Evolutionary conservation across 2,888 invertebrate species (phyloP).

Genomic region (Apodemia hepburni): DNA sequence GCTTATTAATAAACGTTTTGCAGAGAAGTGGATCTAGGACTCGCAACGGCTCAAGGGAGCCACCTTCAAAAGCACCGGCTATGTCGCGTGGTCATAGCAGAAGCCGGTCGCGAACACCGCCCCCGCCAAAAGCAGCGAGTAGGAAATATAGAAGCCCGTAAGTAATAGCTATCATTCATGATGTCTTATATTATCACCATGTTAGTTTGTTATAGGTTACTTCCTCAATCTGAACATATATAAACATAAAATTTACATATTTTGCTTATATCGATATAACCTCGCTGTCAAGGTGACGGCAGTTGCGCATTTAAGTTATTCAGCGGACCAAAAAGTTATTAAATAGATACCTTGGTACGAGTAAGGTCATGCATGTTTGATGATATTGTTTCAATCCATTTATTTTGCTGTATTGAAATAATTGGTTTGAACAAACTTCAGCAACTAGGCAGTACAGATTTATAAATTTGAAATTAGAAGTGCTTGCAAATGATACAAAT

Average conservation of each 20-base stretch:
- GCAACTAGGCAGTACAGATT: too few species aligned
- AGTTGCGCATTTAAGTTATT: slow-evolving; percentile 51
- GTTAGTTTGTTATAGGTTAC: background rate
- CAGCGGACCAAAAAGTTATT: background rate
- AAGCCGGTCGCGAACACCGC: slow-evolving; percentile 76
- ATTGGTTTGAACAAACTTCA: too few species aligned
- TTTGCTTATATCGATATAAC: slow-evolving; percentile 45
- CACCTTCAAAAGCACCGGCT: slow-evolving; percentile 56
- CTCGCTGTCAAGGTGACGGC: slow-evolving; percentile 58
- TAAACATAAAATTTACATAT: slow-evolving; percentile 28
- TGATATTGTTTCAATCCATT: background rate
- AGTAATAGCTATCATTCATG: slow-evolving; percentile 38
- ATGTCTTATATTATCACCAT: background rate
- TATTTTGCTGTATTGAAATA: too few species aligned
- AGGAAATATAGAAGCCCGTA: slow-evolving; percentile 76
- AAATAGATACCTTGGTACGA: background rate
- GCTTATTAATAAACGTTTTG: background rate
- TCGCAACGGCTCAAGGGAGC: slow-evolving; percentile 73
- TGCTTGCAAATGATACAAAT: too few species aligned
- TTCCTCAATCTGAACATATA: slow-evolving; percentile 16
- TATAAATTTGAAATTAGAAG: too few species aligned
- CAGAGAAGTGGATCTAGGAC: slow-evolving; percentile 76
- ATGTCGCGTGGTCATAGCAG: slow-evolving; percentile 72
- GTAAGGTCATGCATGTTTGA: background rate
- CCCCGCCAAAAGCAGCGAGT: slow-evolving; percentile 69